These are phyloP conservation scores for Habropoda laboriosa DNA, from an alignment of 1,140 invertebrate genomes.

Conservation along the genomic window DNA sequence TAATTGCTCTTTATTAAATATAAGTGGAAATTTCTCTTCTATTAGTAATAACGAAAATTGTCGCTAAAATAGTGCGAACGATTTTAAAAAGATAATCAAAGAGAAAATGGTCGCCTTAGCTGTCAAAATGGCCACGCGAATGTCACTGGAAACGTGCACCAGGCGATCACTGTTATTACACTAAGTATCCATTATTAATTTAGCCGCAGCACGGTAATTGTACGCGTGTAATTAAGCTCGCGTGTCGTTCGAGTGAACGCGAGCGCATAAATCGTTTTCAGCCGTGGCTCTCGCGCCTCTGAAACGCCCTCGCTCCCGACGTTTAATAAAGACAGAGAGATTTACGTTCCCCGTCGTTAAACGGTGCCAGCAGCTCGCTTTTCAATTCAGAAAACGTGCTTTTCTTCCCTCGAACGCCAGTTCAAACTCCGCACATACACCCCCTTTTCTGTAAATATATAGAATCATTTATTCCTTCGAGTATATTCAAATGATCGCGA, in stretches of 20 bases:
- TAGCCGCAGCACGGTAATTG: background rate
- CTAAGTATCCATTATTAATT: constrained; percentile 2
- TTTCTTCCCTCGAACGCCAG: background rate
- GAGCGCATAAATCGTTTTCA: constrained; percentile 20
- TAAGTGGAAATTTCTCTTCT: no score
- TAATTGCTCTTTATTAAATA: no score
- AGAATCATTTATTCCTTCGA: background rate
- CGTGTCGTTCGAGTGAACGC: background rate
- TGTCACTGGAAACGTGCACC: no score
- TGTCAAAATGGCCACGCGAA: no score
- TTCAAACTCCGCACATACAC: no score
- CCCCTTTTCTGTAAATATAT: background rate
- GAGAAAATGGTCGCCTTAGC: no score
- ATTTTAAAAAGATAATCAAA: no score
- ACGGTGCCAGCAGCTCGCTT: background rate
- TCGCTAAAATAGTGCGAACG: no score
- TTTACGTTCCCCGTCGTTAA: background rate
- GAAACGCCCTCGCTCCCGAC: background rate
- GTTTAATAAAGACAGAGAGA: constrained; percentile 26
- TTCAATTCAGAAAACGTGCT: background rate
- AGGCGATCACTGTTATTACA: background rate
- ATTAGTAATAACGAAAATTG: no score
- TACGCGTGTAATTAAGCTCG: constrained; percentile 19
- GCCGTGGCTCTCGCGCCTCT: background rate
- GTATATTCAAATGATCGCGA: background rate